phyloP scores from a whole-genome alignment of 2,888 invertebrate genomes.

The Cremastinae sp. region DNA sequence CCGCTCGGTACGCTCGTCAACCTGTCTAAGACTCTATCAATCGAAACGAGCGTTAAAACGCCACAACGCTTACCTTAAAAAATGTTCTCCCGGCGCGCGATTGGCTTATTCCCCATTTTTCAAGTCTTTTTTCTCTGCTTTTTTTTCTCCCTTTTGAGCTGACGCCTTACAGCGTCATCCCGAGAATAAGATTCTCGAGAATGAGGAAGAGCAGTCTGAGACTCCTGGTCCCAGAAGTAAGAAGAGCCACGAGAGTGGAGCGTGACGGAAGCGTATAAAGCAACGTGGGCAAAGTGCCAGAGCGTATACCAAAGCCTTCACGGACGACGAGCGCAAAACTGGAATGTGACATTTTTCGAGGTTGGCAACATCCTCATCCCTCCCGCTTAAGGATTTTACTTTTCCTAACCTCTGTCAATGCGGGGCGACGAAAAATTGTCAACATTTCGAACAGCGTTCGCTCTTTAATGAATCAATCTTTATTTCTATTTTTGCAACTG shows the following conservation, averaged over 20 bases:
- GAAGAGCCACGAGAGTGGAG: slow-evolving; percentile 52
- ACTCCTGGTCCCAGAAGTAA: slow-evolving; percentile 31
- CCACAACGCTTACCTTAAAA: no score
- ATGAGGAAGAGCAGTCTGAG: slow-evolving; percentile 1
- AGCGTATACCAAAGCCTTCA: slow-evolving; percentile 39
- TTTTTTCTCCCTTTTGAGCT: slow-evolving; percentile 34
- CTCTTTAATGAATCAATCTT: no score
- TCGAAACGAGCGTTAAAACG: no score
- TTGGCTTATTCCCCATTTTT: slow-evolving; percentile 1
- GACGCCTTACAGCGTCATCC: slow-evolving; percentile 22
- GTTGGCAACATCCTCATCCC: slow-evolving; percentile 51
- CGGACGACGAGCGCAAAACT: slow-evolving; percentile 52
- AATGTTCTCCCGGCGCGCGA: no score
- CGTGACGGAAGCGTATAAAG: slow-evolving; percentile 60
- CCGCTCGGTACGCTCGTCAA: no score
- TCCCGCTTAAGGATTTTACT: slow-evolving; percentile 46
- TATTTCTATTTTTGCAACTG: not conserved
- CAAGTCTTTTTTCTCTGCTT: slow-evolving; percentile 1
- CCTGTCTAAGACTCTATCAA: no score
- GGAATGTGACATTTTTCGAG: slow-evolving; percentile 59
- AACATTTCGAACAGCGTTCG: no score
- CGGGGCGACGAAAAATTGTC: not conserved
- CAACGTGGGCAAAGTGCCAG: slow-evolving; percentile 61
- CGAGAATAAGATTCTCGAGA: slow-evolving; percentile 27
- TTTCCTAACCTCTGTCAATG: slow-evolving; percentile 2